phyloP scores from a whole-genome alignment of 1,140 invertebrate species.

The Drosophila punjabiensis region DNA sequence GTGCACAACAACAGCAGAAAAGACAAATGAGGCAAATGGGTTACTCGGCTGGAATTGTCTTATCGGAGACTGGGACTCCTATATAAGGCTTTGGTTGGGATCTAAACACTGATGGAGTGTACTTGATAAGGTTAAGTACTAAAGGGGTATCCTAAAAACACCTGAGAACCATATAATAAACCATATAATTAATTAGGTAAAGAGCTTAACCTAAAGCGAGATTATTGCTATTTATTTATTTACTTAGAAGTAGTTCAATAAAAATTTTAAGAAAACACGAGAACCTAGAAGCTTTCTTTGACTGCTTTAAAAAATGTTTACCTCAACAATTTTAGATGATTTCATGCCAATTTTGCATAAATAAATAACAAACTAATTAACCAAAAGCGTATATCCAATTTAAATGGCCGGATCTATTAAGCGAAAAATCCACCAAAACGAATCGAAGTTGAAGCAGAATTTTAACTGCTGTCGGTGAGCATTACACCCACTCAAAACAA shows the following conservation, averaged over 20 bases:
- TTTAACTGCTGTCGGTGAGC: constrained; percentile 17
- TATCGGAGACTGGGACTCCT: constrained; percentile 24
- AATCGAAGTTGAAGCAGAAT: constrained; percentile 23
- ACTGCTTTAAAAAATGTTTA: background rate
- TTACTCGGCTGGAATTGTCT: constrained; percentile 53
- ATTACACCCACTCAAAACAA: constrained; percentile 36
- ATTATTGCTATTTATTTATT: background rate
- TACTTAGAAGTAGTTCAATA: no score
- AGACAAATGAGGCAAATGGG: constrained; percentile 65
- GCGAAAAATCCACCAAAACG: constrained; percentile 14
- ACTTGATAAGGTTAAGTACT: constrained; percentile 17
- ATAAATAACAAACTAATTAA: constrained; percentile 18
- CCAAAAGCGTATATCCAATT: constrained; percentile 1
- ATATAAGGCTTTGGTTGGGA: constrained; percentile 12
- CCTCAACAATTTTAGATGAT: background rate
- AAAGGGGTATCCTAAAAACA: no score
- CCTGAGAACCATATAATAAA: background rate
- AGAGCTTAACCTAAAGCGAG: background rate
- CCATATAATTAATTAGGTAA: no score
- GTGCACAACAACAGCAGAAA: constrained; percentile 13
- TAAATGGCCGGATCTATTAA: constrained; percentile 35
- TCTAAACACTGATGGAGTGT: constrained; percentile 27
- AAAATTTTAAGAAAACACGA: no score
- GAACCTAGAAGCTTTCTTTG: background rate
- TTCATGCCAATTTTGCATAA: background rate